A percentile compares a stretch with the other conserved stretches of the same genome.
phyloP scores from a whole-genome alignment of 92 coral and sea anemone species.

The Epizoanthus illoricatus region DNA sequence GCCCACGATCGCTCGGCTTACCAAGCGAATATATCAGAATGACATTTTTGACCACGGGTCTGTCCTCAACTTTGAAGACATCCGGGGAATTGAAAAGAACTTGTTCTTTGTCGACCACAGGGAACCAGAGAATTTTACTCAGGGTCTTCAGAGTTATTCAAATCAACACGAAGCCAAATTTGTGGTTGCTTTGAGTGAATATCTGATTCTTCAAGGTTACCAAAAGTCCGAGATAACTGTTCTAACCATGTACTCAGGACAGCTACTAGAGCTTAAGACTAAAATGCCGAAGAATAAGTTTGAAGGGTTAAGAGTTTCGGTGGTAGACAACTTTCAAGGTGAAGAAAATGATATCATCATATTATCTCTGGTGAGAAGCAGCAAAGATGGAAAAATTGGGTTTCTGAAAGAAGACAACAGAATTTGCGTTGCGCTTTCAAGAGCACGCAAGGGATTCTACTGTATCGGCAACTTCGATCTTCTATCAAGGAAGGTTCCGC shows the following conservation, averaged over 20 bases:
- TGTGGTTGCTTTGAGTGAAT: conserved; percentile 36
- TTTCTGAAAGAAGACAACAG: conserved; percentile 53
- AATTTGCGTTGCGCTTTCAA: conserved; percentile 56
- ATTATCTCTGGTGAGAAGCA: conserved; percentile 52
- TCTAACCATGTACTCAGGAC: conserved; percentile 45
- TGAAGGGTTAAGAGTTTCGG: conserved; percentile 43
- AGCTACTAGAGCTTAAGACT: conserved; percentile 18
- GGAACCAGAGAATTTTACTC: conserved; percentile 10
- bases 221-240: conserved; percentile 34
- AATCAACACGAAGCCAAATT: conserved; percentile 43
- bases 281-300: conserved; percentile 29
- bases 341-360: conserved; percentile 56
- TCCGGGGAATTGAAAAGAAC: conserved; percentile 19
- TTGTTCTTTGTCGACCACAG: conserved; percentile 25
- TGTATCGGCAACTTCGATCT: conserved; percentile 54
- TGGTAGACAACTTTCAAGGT: conserved; percentile 67
- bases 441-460: conserved; percentile 52
- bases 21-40: conserved; percentile 42
- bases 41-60: conserved; percentile 30
- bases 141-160: conserved; percentile 30
- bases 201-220: conserved; percentile 38
- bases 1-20: conserved; percentile 41
- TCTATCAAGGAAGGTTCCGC: conserved; percentile 42
- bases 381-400: conserved; percentile 42
- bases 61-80: neutral